phyloP scores from a whole-genome alignment of 2,888 invertebrate species.

The Cantharis flavilabris region DNA sequence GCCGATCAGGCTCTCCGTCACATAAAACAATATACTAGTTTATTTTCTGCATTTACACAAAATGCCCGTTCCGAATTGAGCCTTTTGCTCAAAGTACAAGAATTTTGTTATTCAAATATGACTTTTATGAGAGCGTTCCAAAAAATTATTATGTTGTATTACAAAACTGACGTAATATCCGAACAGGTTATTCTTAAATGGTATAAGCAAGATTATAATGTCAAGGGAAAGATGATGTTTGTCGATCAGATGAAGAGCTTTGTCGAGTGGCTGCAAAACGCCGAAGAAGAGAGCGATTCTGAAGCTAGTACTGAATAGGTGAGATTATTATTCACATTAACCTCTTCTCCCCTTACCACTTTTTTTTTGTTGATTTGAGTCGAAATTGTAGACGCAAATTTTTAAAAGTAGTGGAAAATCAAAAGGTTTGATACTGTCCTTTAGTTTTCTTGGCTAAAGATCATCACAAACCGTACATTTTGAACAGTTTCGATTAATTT shows the following conservation, averaged over 20 bases:
- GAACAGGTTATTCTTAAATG: conserved; percentile 96
- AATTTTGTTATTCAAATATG: conserved; percentile 99
- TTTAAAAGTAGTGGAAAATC: conserved; percentile 18
- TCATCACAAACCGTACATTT: conserved; percentile 29
- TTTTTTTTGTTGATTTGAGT: not conserved
- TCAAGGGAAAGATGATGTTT: conserved; percentile 97
- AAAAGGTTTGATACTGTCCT: conserved; percentile 33
- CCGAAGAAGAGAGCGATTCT: conserved; percentile 82
- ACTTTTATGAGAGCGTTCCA: conserved; percentile 98
- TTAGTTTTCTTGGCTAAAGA: conserved; percentile 21
- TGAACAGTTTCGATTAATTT: not conserved
- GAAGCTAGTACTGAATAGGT: conserved; percentile 56
- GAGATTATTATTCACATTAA: conserved; percentile 9
- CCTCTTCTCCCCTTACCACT: not conserved
- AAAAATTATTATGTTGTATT: conserved; percentile 94
- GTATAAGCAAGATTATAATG: conserved; percentile 92
- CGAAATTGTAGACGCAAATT: not conserved
- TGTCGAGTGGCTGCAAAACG: conserved; percentile 95
- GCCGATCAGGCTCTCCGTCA: conserved; percentile 95
- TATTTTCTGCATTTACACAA: conserved; percentile 86
- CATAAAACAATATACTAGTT: conserved; percentile 81
- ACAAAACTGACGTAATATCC: conserved; percentile 93
- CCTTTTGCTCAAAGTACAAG: conserved; percentile 90
- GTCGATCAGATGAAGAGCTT: conserved; percentile 98
- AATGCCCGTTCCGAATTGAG: conserved; percentile 86